Percentiles rank a stretch among this genome's conserved stretches.
These are phyloP conservation scores for Fopius arisanus DNA, from an alignment of 1,140 invertebrate genomes.

Conservation along the genomic window DNA sequence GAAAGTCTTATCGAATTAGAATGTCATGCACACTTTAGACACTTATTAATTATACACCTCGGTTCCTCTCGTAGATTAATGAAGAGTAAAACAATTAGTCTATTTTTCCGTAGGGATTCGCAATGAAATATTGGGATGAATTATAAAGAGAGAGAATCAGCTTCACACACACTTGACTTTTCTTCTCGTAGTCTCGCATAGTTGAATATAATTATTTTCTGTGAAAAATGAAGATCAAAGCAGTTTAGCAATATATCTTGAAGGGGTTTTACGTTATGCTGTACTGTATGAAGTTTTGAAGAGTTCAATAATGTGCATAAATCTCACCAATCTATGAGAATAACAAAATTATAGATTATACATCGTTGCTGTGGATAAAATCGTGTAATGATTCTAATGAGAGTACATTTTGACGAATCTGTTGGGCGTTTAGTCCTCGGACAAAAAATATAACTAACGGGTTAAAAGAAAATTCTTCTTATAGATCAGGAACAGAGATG, in stretches of 20 bases:
- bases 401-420: background rate
- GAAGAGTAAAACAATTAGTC: background rate
- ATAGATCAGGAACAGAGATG: conserved; percentile 16
- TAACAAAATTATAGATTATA: background rate
- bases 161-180: background rate
- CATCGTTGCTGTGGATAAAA: background rate
- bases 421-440: background rate
- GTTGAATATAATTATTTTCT: background rate
- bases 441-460: conserved; percentile 8
- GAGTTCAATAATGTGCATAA: background rate
- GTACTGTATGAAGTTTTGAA: background rate
- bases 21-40: background rate
- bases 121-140: conserved; percentile 13
- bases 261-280: background rate
- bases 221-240: background rate
- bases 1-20: background rate
- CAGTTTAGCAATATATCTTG: background rate
- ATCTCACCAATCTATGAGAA: background rate
- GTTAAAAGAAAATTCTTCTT: conserved; percentile 19
- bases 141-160: background rate
- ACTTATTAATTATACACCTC: background rate
- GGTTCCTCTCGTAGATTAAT: background rate
- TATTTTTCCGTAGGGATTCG: conserved; percentile 11
- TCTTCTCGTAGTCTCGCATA: conserved; percentile 3
- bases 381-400: background rate